Base-by-base conservation (phyloP, 2,797 vertebrate genomes). In the Pampus argenteus region DNA sequence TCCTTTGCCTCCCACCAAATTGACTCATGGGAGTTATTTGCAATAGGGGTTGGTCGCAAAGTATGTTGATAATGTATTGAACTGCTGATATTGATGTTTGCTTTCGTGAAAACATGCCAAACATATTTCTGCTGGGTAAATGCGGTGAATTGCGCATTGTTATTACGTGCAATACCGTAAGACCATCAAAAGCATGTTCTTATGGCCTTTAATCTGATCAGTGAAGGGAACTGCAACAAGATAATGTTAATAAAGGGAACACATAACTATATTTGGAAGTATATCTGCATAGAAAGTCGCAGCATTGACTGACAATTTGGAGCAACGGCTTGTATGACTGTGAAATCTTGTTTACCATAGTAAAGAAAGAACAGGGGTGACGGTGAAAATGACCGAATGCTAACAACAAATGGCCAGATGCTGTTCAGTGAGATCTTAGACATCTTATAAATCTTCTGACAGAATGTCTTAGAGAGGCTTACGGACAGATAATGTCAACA, bases 11-110 rank as follows among this genome's bases (percentile, higher is more conserved):
- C 51, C 34, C 25, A 48, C 50, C 57, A 29, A 77, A 63, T 5
- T 68, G 72, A 61, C 59, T 69, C 64, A 47, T 55, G 22, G 34
- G 56, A 72, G 45, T 56, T 60, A 70, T 67, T 62, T 62, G 36
- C 42, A 48, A 57, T 31, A 29, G 29, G 26, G 13, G 58, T 62
- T 62, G 54, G 42, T 54, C 22, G 17, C 45, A 18, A 62, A 45
- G 57, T 28, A 58, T 23, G 14, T 42, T 25, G 11, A 57, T 58
- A 29, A 50, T 5, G 55, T 38, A 20, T 26, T 36, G 14, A 44
- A 28, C 40, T 47, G 28, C 48, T 55, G 3, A 36, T 34, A 26
- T 69, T 50, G 28, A 49, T n/a, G 28, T 25, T 38, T 45, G 14
- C 55, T 71, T 26, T 17, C 13, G 61, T 47, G 29, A 47, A 42